Evolutionary conservation across 2,888 invertebrate genomes (phyloP).

Genomic region (Odontocerum albicorne): DNA sequence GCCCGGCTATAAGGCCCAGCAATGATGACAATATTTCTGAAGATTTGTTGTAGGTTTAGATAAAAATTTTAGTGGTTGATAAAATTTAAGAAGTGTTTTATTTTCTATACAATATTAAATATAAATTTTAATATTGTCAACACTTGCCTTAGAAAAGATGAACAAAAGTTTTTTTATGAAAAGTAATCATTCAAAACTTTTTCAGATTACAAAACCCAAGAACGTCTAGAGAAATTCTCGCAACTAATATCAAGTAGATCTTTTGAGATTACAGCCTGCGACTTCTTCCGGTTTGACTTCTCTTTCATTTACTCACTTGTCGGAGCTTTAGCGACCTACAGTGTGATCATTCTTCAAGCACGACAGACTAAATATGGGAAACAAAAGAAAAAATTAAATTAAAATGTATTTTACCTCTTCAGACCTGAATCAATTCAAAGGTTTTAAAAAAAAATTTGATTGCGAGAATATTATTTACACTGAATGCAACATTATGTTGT

Average conservation of each 20-base stretch:
- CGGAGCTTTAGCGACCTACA: constrained; percentile 28
- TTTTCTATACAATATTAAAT: neutral
- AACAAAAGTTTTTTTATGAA: neutral
- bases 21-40: no score
- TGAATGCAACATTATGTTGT: no score
- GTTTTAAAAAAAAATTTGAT: no score
- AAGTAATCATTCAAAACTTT: no score
- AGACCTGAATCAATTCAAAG: no score
- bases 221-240: constrained; percentile 22
- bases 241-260: constrained; percentile 25
- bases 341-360: constrained; percentile 27
- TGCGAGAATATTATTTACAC: no score
- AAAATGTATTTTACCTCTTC: no score
- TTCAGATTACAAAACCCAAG: constrained; percentile 23
- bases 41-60: no score
- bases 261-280: constrained; percentile 28
- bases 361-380: constrained; percentile 9
- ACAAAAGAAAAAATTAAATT: no score
- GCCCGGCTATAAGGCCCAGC: no score
- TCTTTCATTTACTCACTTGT: constrained; percentile 26
- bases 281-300: constrained; percentile 31
- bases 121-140: neutral
- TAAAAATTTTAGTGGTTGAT: no score
- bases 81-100: neutral
- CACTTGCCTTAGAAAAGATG: no score